Base-by-base conservation (phyloP, 2,888 invertebrate species). In the Tipula vernalis region DNA sequence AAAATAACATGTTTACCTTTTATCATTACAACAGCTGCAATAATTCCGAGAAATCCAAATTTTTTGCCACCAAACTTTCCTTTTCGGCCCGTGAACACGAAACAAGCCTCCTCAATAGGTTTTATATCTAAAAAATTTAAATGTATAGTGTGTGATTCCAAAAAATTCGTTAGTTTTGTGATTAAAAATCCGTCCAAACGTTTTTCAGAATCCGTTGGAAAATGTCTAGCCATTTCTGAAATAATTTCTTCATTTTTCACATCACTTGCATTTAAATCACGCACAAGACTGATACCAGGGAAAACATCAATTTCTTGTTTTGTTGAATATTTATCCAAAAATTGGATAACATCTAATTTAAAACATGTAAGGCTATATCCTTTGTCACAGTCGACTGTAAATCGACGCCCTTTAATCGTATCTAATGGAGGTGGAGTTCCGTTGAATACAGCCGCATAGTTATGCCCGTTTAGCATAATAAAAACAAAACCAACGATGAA, bases 121-220 rank as follows among this genome's bases (percentile, higher is more conserved):
- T 92, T 92, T n/a, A 94, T 93, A 90, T 96, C 95, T 89, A 95
- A 92, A 85, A 96, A 91, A 89, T 94, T 94, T 87, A 96, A 92
- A 87, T 95, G 95, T 88, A 97, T 92, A 0, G 95, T 94, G 89
- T 96, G 96, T 5, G 94, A 95, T 90, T 94, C 95, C 87, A 96
- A 91, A 88, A 96, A 95, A 88, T 93, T 94, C 18, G 95, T 94
- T 86, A 96, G 91, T 89, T 95, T 95, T 89, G 94, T 95, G 88
- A 96, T 89, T 47, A 97, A 92, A 89, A 95, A 96, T 83, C 95
- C 96, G 90, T 96, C 96, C 86, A 97, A 91, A 44, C 96, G 93
- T 86, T 95, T 95, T 89, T 95, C 95, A 12, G 95, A 94, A 89
- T 96, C 96, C 85, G 95, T 94, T 0, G 96, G 96, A 89, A 95